phyloP scores from a whole-genome alignment of 2,888 invertebrate species.

The Drosophila putrida region DNA sequence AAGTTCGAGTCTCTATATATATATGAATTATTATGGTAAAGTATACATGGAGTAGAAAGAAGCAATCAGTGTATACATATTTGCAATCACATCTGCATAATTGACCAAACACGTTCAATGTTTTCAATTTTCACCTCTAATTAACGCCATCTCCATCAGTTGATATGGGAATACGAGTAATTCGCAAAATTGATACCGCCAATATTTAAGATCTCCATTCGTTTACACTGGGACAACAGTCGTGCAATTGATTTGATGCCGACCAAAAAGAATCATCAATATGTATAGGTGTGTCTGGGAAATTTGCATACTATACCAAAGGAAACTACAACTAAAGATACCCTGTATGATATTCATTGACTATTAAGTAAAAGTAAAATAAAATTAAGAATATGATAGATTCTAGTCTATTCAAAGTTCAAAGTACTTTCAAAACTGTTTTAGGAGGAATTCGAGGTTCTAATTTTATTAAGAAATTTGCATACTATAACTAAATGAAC shows the following conservation, averaged over 20 bases:
- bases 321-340: background rate
- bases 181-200: constrained; percentile 60
- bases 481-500: too few relatives aligned
- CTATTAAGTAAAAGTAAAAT: too few relatives aligned
- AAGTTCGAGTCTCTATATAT: background rate
- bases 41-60: background rate
- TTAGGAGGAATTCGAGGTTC: too few relatives aligned
- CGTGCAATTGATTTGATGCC: constrained; percentile 17
- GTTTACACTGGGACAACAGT: constrained; percentile 42
- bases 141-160: constrained; percentile 64
- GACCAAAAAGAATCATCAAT: constrained; percentile 2
- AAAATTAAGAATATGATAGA: too few relatives aligned
- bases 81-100: constrained; percentile 70
- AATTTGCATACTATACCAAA: background rate
- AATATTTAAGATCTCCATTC: constrained; percentile 62
- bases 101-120: constrained; percentile 70
- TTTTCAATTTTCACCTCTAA: constrained; percentile 78
- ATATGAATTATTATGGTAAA: background rate
- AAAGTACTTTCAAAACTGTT: too few relatives aligned
- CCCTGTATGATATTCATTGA: background rate
- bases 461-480: too few relatives aligned
- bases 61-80: constrained; percentile 41
- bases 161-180: constrained; percentile 50
- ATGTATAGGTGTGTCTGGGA: constrained; percentile 13
- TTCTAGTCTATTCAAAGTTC: too few relatives aligned